Percentiles rank a stretch among this genome's conserved stretches.
Conservation (phyloP, 2,113 vertebrate species). For the Chascanopsetta lugubris region DNA sequence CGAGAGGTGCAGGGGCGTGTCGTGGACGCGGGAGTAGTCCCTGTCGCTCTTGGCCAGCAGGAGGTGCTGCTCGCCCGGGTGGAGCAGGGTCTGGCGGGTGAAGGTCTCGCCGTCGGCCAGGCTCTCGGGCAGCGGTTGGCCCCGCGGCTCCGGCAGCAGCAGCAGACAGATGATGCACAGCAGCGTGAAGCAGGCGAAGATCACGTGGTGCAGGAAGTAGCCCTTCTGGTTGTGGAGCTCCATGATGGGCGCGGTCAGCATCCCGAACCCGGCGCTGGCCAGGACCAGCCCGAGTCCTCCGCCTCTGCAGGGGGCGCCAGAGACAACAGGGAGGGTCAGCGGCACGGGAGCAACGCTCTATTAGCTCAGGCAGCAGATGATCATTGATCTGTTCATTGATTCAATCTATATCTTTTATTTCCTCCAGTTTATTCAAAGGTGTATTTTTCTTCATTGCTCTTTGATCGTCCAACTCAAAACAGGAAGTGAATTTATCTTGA, state of each 20-base stretch:
- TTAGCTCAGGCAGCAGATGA: too few relatives aligned
- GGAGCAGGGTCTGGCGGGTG: slow-evolving; percentile 89
- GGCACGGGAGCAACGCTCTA: too few relatives aligned
- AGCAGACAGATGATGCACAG: slow-evolving; percentile 99
- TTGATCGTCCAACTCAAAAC: too few relatives aligned
- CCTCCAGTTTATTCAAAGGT: too few relatives aligned
- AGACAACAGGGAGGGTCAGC: not conserved
- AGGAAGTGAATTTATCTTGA: too few relatives aligned
- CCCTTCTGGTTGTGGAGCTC: slow-evolving; percentile 99
- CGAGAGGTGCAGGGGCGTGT: slow-evolving; percentile 79
- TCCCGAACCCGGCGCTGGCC: slow-evolving; percentile 95
- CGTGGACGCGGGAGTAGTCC: slow-evolving; percentile 94
- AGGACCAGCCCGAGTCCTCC: slow-evolving; percentile 93
- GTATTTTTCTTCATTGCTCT: too few relatives aligned
- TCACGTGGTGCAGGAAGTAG: slow-evolving; percentile 97
- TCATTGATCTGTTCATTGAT: too few relatives aligned
- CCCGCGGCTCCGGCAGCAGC: slow-evolving; percentile 92
- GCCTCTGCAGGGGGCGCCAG: slow-evolving; percentile 79
- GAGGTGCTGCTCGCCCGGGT: slow-evolving; percentile 91
- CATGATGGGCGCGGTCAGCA: slow-evolving; percentile 96
- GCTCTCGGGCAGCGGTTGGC: slow-evolving; percentile 92
- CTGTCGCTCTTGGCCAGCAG: slow-evolving; percentile 91
- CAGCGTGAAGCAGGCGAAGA: slow-evolving; percentile 97
- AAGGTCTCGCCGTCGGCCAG: slow-evolving; percentile 92
- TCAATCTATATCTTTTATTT: too few relatives aligned